Conservation (phyloP, 2,888 invertebrate species). For the Ormyrus labotus region DNA sequence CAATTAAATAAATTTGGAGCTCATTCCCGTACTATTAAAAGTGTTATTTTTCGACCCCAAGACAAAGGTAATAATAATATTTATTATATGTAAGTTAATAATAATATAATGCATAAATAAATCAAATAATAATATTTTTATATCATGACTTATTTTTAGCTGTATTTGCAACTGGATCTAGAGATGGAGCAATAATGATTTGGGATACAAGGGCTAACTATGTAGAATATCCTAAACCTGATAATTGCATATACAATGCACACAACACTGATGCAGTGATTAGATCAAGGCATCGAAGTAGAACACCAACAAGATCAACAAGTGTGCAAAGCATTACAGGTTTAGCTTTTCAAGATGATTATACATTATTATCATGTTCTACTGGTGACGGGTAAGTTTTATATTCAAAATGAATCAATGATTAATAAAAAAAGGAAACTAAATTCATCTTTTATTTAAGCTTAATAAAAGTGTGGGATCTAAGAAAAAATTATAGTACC, state of each 20-base stretch:
- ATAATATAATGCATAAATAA: neutral
- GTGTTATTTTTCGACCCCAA: constrained; percentile 84
- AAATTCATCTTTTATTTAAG: constrained; percentile 61
- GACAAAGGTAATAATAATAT: constrained; percentile 76
- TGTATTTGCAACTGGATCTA: constrained; percentile 91
- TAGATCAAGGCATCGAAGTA: constrained; percentile 65
- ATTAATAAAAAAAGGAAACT: neutral
- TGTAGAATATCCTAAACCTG: constrained; percentile 77
- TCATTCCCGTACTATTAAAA: constrained; percentile 89
- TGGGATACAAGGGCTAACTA: constrained; percentile 86
- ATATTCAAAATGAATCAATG: neutral
- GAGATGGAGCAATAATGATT: constrained; percentile 90
- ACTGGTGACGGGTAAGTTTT: constrained; percentile 86
- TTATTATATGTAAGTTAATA: neutral
- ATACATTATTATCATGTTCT: constrained; percentile 88
- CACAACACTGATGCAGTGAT: constrained; percentile 69
- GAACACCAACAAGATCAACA: constrained; percentile 63
- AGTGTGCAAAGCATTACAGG: constrained; percentile 85
- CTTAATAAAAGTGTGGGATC: constrained; percentile 91
- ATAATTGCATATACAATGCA: constrained; percentile 84
- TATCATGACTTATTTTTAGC: constrained; percentile 72
- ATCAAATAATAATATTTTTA: neutral
- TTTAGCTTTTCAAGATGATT: constrained; percentile 88
- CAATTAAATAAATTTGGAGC: constrained; percentile 82
- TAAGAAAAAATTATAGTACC: constrained; percentile 86